A percentile compares a stretch with the other conserved stretches of the same genome.
phyloP scores from a whole-genome alignment of 2,797 vertebrate genomes.

The Linurgus olivaceus region DNA sequence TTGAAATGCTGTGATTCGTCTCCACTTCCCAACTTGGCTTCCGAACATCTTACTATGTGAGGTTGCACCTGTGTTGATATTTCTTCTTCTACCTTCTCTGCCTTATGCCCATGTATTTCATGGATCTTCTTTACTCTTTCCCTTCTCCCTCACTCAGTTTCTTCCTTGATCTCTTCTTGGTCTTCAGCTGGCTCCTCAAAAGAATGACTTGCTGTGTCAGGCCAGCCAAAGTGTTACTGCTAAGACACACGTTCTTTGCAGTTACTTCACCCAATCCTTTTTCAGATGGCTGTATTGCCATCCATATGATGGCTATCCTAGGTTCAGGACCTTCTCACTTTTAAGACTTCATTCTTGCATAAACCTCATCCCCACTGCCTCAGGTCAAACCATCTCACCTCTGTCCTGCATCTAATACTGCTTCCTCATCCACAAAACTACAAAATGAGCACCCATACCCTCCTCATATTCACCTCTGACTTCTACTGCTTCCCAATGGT shows the following conservation, averaged over 20 bases:
- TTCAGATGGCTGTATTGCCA: neutral
- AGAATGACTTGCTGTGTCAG: neutral
- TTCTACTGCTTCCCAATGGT: neutral
- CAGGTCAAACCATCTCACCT: neutral
- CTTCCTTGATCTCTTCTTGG: neutral
- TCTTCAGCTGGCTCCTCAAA: neutral
- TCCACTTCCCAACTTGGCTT: neutral
- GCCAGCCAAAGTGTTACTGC: neutral
- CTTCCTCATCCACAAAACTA: neutral
- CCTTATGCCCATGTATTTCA: neutral
- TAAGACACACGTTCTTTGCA: neutral
- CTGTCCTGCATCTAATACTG: neutral
- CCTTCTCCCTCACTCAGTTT: neutral
- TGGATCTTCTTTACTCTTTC: neutral
- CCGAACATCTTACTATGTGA: neutral
- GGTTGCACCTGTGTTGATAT: neutral
- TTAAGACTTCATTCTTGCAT: neutral
- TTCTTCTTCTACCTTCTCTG: neutral
- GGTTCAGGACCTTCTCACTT: neutral
- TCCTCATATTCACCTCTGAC: neutral
- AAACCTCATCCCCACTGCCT: neutral
- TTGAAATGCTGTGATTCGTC: neutral
- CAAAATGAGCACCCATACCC: neutral
- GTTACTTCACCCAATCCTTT: neutral
- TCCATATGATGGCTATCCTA: neutral